phyloP scores from a whole-genome alignment of 2,797 vertebrate species.

The Agapornis canus region DNA sequence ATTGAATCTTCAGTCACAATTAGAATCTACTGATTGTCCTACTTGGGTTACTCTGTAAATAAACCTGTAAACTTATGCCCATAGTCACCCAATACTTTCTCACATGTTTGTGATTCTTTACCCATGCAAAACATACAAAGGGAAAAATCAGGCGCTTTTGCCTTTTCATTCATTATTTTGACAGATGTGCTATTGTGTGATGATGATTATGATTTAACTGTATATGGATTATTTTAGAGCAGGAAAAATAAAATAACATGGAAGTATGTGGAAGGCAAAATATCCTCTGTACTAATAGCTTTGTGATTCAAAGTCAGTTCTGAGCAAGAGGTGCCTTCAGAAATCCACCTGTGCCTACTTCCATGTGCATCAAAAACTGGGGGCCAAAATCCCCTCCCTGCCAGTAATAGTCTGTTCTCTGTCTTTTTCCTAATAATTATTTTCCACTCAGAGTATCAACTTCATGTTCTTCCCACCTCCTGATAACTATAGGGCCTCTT shows the following conservation, averaged over 20 bases:
- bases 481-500: not conserved
- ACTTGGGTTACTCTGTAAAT: not conserved
- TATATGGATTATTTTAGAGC: not conserved
- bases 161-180: not conserved
- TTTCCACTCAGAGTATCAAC: not conserved
- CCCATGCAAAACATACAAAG: not conserved
- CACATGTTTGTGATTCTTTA: not conserved
- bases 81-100: not conserved
- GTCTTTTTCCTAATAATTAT: not conserved
- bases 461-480: not conserved
- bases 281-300: not conserved
- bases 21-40: not conserved
- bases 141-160: not conserved
- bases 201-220: not conserved
- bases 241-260: not conserved
- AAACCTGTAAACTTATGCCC: not conserved
- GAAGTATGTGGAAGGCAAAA: not conserved
- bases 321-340: not conserved
- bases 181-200: not conserved
- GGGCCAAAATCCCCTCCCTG: not conserved
- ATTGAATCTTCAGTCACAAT: not conserved
- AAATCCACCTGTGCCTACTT: not conserved
- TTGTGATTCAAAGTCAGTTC: not conserved
- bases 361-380: not conserved
- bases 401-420: not conserved